Evolutionary conservation across 1,140 invertebrate genomes (phyloP).

Genomic region (Caenorhabditis latens): DNA sequence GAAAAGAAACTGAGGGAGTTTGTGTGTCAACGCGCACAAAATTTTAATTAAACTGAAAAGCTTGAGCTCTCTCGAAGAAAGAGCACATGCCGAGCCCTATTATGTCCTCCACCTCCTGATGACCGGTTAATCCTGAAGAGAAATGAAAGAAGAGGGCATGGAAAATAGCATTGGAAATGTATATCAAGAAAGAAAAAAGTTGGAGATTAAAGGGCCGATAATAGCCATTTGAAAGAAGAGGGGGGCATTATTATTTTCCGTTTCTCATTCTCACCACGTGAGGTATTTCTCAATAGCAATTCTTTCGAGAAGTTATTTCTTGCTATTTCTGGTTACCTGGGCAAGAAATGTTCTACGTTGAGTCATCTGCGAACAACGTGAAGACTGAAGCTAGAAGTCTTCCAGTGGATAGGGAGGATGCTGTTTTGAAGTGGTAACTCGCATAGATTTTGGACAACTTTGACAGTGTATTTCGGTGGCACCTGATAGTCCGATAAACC

Average conservation of each 20-base stretch:
- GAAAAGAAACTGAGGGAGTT: no score
- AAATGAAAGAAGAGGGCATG: background rate
- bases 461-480: background rate
- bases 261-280: background rate
- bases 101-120: background rate
- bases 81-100: no score
- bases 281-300: background rate
- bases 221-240: background rate
- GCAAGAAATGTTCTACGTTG: slow-evolving; percentile 23
- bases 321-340: no score
- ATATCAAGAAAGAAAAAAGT: background rate
- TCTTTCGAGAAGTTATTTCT: background rate
- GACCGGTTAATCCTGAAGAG: slow-evolving; percentile 2
- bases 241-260: background rate
- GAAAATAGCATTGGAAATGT: background rate
- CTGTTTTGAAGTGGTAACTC: background rate
- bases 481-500: no score
- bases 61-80: background rate
- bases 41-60: slow-evolving; percentile 24
- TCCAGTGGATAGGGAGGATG: background rate
- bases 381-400: background rate
- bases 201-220: slow-evolving; percentile 30
- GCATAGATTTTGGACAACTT: background rate
- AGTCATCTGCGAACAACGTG: background rate
- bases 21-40: background rate